Evolutionary conservation across 2,113 vertebrate species (phyloP).

Genomic region (Crotophaga sulcirostris): DNA sequence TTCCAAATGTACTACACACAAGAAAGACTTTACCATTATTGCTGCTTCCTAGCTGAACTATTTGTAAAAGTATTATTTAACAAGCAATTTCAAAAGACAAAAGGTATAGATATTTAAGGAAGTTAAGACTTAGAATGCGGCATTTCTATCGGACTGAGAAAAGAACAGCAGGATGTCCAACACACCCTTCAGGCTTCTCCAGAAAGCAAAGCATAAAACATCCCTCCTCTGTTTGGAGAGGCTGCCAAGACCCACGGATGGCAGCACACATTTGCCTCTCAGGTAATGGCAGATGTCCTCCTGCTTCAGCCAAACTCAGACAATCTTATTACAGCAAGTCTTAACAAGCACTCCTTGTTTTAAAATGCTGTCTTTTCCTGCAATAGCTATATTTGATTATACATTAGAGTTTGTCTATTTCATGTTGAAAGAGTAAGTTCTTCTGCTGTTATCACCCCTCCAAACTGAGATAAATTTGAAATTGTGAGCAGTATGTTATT

Average conservation of each 20-base stretch:
- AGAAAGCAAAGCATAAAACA: not conserved
- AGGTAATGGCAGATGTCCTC: not conserved
- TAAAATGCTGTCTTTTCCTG: not conserved
- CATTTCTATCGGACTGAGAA: not conserved
- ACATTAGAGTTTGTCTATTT: not conserved
- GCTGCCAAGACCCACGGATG: not conserved
- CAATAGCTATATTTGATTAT: not conserved
- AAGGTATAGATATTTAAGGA: not conserved
- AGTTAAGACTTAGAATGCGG: not conserved
- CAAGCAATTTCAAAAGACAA: not conserved
- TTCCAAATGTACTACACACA: not conserved
- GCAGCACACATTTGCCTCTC: not conserved
- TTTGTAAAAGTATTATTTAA: not conserved
- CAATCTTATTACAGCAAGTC: not conserved
- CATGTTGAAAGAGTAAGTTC: not conserved
- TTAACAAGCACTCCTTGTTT: not conserved
- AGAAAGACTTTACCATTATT: not conserved
- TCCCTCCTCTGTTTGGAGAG: not conserved
- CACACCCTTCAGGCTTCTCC: not conserved
- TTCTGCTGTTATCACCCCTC: not conserved
- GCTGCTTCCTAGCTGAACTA: not conserved
- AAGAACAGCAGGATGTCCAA: not conserved
- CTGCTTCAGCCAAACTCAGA: not conserved
- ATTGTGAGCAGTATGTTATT: not conserved
- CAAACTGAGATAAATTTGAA: not conserved